Evolutionary conservation across 2,888 invertebrate species (phyloP).

Genomic region (Eristalis pertinax): DNA sequence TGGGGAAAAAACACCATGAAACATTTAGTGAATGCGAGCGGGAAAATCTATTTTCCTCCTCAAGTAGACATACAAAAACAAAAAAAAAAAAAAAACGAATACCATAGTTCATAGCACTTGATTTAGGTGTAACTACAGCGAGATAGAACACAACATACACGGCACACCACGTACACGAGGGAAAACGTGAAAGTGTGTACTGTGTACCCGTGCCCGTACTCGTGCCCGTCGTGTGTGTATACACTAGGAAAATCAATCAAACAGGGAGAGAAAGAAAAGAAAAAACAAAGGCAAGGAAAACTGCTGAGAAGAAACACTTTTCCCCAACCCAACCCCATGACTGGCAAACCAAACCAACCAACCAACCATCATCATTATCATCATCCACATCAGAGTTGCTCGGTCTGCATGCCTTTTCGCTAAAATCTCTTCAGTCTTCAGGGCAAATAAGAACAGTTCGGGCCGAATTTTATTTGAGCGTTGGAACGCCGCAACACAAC

Average conservation of each 20-base stretch:
- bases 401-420: slow-evolving; percentile 47
- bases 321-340: slow-evolving; percentile 58
- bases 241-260: slow-evolving; percentile 67
- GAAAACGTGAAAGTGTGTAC: slow-evolving; percentile 16
- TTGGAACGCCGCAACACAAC: slow-evolving; percentile 69
- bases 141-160: slow-evolving; percentile 38
- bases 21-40: slow-evolving; percentile 59
- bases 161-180: not conserved
- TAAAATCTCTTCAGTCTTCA: slow-evolving; percentile 71
- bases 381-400: slow-evolving; percentile 32
- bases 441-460: slow-evolving; percentile 72
- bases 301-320: slow-evolving; percentile 44
- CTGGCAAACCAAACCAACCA: slow-evolving; percentile 16
- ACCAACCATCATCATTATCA: slow-evolving; percentile 31
- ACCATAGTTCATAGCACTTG: slow-evolving; percentile 62
- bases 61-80: slow-evolving; percentile 11
- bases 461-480: slow-evolving; percentile 71
- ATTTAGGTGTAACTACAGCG: slow-evolving; percentile 66
- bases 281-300: slow-evolving; percentile 6
- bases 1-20: slow-evolving; percentile 36
- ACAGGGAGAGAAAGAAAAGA: slow-evolving; percentile 24
- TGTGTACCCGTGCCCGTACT: too few species aligned
- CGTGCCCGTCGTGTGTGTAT: slow-evolving; percentile 36
- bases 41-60: slow-evolving; percentile 65
- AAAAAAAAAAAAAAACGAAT: slow-evolving; percentile 18